Evolutionary conservation across 2,113 vertebrate genomes (phyloP).

Genomic region (Charadrius vociferus): DNA sequence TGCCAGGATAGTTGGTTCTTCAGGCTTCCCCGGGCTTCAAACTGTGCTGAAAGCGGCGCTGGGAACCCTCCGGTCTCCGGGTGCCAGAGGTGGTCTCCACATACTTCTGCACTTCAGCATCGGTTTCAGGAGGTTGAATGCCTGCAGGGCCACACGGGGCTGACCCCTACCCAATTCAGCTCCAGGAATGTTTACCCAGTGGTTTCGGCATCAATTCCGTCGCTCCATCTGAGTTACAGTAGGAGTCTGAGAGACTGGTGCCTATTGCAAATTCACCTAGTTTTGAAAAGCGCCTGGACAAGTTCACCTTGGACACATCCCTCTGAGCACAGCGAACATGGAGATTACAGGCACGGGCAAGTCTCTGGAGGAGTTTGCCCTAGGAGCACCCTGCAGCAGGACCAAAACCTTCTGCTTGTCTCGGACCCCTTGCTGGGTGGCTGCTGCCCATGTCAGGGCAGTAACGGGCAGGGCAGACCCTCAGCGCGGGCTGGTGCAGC

Average conservation of each 20-base stretch:
- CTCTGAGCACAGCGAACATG: fast-evolving
- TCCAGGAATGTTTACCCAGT: neutral
- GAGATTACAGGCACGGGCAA: neutral
- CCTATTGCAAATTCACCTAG: neutral
- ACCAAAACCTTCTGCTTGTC: neutral
- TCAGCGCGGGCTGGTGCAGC: fast-evolving
- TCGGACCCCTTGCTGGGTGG: neutral
- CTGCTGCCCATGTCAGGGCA: neutral
- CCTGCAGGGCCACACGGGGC: neutral
- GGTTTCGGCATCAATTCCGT: neutral
- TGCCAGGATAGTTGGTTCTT: neutral
- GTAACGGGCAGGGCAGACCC: neutral
- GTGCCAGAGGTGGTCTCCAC: neutral
- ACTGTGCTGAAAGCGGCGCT: fast-evolving
- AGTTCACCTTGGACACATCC: neutral
- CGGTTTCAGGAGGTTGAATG: neutral
- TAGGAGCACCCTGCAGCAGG: too few species aligned
- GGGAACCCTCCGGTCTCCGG: neutral
- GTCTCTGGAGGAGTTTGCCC: neutral
- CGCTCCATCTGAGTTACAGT: neutral
- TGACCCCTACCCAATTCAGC: fast-evolving
- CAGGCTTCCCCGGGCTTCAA: neutral
- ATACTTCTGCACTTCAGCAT: neutral
- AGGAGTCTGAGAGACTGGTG: neutral
- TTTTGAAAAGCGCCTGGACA: neutral